These are phyloP conservation scores for Caenorhabditis latens DNA, from an alignment of 1,140 invertebrate species.

Conservation along the genomic window DNA sequence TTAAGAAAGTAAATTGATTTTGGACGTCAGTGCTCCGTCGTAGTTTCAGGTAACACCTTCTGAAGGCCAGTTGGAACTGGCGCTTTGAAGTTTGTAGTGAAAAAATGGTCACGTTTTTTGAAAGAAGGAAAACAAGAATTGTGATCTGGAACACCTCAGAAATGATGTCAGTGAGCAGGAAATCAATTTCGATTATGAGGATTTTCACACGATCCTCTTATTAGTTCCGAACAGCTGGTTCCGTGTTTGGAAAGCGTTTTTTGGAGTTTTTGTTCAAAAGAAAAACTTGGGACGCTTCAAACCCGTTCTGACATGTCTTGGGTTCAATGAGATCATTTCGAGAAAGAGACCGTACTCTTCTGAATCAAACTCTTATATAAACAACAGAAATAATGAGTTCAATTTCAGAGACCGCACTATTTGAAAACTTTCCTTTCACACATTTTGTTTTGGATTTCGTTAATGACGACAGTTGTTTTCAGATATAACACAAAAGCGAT, in stretches of 20 bases:
- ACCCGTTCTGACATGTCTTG: not conserved
- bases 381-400: slow-evolving; percentile 34
- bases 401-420: not conserved
- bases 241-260: not conserved
- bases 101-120: not conserved
- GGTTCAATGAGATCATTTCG: no score
- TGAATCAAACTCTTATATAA: not conserved
- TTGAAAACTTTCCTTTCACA: not conserved
- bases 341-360: no score
- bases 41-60: not conserved
- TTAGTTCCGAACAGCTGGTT: not conserved
- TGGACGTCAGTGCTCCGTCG: slow-evolving; percentile 28
- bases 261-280: not conserved
- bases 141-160: not conserved
- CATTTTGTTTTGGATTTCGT: no score
- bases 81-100: not conserved
- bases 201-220: slow-evolving; percentile 33
- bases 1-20: slow-evolving; percentile 38
- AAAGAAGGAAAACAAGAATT: not conserved
- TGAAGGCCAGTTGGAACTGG: not conserved
- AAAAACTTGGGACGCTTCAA: not conserved
- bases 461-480: not conserved
- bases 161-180: not conserved
- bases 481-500: not conserved
- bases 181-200: not conserved